Evolutionary conservation across 2,888 invertebrate genomes (phyloP), one percentile per base, ranked within the genome.

Genomic region (Plagodis dolabraria): DNA sequence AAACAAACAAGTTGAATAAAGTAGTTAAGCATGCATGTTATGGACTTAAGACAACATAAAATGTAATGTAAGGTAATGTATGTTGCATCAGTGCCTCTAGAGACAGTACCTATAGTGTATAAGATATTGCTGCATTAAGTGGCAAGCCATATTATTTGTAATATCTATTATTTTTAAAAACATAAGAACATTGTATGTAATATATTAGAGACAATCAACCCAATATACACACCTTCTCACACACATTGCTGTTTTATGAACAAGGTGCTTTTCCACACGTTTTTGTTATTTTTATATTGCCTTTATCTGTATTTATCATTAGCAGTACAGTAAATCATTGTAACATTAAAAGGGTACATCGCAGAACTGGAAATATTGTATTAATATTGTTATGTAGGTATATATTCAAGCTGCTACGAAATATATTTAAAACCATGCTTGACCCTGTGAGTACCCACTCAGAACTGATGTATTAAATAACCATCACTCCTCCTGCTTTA

Each of bases 91-190:
- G 53, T 59, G 59, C 55, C 51, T 60, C 60, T 47, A 48, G 44
- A 36, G 52, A 46, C 33, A 10, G 44, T 22, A 44, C 45, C 43
- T 22, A 43, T 22, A 22, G 22, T 22, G 22, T 22, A n/a, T n/a
- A 22, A 22, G 22, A 45, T 46, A 36, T 36, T 9, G 34, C 33
- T 38, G 10, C 7, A 34, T 50, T 11, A 33, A 50, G 45, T 51
- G 51, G 47, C 60, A 51, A 44, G 60, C 22, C 60, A 60, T 60
- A 60, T 60, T 52, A 33, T 47, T 51, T 57, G 53, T 60, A 67
- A 67, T 58, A 60, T 46, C 57, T 54, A 38, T 43, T 47, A 55
- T 33, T 8, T 33, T 7, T 47, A 52, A 45, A 53, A 34, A 50
- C 38, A 45, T 11, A 49, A 38, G 49, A 44, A 57, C 57, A 57